Evolutionary conservation across 53 echinoderm and acorn worm species (phyloP).

Genomic region (Paracentrotus lividus): DNA sequence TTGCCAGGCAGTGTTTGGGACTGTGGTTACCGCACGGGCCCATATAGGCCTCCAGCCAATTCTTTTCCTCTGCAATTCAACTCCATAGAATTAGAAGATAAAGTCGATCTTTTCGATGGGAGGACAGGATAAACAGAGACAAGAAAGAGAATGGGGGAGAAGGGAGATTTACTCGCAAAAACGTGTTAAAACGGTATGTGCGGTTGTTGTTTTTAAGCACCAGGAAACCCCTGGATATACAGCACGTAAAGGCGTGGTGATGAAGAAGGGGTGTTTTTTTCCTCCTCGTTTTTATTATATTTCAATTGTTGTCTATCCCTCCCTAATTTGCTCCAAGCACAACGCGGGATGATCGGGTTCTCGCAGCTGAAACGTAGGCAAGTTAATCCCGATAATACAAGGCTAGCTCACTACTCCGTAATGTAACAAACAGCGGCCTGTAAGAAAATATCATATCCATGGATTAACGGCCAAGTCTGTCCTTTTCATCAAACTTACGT

Average conservation of each 20-base stretch:
- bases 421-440: background rate
- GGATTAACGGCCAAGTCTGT: background rate
- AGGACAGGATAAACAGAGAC: background rate
- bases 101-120: background rate
- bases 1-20: background rate
- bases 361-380: slow-evolving; percentile 10
- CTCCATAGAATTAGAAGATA: slow-evolving; percentile 27
- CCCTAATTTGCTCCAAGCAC: background rate
- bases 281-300: background rate
- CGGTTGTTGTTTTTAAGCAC: slow-evolving; percentile 20
- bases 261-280: background rate
- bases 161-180: slow-evolving; percentile 27
- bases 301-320: background rate
- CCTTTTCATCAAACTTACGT: background rate
- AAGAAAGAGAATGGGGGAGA: background rate
- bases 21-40: background rate
- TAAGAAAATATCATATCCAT: slow-evolving; percentile 49
- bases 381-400: slow-evolving; percentile 15
- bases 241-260: slow-evolving; percentile 5
- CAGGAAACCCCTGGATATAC: background rate
- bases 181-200: slow-evolving; percentile 44
- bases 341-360: slow-evolving; percentile 9
- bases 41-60: background rate
- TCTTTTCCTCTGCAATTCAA: background rate
- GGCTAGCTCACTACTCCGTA: background rate